These are phyloP conservation scores for Eulemur macaco DNA, from an alignment of 2,113 vertebrate species.

Conservation along the genomic window DNA sequence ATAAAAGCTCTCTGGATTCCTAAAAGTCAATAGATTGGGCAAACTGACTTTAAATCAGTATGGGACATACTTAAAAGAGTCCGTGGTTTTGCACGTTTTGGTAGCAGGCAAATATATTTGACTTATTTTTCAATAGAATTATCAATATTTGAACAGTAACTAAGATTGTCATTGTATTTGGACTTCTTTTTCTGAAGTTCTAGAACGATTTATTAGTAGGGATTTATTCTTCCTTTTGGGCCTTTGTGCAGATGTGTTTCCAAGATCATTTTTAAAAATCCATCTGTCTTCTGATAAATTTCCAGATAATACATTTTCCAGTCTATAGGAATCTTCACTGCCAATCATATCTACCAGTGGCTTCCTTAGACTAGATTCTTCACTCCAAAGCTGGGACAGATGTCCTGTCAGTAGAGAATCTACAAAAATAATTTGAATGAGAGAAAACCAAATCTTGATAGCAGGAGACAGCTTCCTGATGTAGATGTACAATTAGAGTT, in stretches of 20 bases:
- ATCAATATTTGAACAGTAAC: not conserved
- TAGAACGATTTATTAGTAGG: not conserved
- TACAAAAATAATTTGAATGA: constrained; percentile 52
- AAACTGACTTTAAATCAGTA: not conserved
- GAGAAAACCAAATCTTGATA: constrained; percentile 70
- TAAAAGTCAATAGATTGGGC: not conserved
- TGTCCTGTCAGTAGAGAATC: constrained; percentile 42
- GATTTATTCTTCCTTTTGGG: constrained; percentile 32
- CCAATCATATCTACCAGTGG: not conserved
- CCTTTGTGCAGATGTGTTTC: constrained; percentile 10
- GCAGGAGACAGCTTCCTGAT: constrained; percentile 70
- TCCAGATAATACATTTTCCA: not conserved
- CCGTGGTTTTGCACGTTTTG: not conserved
- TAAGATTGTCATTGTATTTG: not conserved
- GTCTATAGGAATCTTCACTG: not conserved
- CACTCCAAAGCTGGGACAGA: constrained; percentile 38
- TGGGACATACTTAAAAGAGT: not conserved
- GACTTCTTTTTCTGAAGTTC: not conserved
- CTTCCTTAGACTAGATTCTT: constrained; percentile 36
- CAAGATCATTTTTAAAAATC: not conserved
- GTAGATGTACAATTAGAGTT: constrained; percentile 59
- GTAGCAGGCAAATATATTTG: constrained; percentile 1
- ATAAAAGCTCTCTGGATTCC: constrained; percentile 26
- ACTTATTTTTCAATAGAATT: not conserved
- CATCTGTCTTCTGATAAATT: not conserved